A percentile compares a stretch with the other conserved stretches of the same genome.
These are phyloP conservation scores for Mythimna impura DNA, from an alignment of 2,888 invertebrate species.

Conservation along the genomic window DNA sequence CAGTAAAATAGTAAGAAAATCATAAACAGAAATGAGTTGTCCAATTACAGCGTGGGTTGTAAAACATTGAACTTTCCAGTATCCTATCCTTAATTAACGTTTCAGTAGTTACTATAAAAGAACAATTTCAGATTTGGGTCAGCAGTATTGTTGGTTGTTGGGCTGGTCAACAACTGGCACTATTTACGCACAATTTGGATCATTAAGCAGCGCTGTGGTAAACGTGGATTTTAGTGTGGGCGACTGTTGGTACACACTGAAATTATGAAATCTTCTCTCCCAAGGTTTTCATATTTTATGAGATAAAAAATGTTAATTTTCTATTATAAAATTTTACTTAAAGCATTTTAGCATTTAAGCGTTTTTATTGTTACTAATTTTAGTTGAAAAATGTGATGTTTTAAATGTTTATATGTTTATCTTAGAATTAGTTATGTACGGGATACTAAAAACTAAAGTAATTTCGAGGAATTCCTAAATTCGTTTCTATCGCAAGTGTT, in stretches of 20 bases:
- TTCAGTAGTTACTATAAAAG: slow-evolving; percentile 43
- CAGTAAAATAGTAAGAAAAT: not conserved
- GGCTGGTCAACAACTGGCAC: slow-evolving; percentile 18
- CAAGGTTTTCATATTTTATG: not conserved
- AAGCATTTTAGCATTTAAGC: not conserved
- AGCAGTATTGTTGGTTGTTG: slow-evolving; percentile 32
- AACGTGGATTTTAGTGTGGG: slow-evolving; percentile 24
- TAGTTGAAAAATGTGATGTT: not conserved
- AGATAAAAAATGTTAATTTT: not conserved
- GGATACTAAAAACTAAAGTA: no score
- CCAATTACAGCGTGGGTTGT: slow-evolving; percentile 28
- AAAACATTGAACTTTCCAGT: slow-evolving; percentile 29
- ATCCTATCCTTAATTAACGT: slow-evolving; percentile 43
- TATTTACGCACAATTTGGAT: slow-evolving; percentile 52
- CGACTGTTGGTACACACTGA: slow-evolving; percentile 3
- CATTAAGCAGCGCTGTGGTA: slow-evolving; percentile 40
- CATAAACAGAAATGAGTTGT: slow-evolving; percentile 24
- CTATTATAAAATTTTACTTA: not conserved
- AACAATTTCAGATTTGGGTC: slow-evolving; percentile 51
- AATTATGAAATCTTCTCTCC: not conserved
- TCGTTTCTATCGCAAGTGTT: not conserved
- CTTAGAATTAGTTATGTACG: not conserved
- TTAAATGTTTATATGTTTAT: not conserved
- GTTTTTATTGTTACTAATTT: not conserved
- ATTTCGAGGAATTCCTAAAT: not conserved